These are phyloP conservation scores for Anableps anableps DNA, from an alignment of 2,797 vertebrate species.

Conservation along the genomic window DNA sequence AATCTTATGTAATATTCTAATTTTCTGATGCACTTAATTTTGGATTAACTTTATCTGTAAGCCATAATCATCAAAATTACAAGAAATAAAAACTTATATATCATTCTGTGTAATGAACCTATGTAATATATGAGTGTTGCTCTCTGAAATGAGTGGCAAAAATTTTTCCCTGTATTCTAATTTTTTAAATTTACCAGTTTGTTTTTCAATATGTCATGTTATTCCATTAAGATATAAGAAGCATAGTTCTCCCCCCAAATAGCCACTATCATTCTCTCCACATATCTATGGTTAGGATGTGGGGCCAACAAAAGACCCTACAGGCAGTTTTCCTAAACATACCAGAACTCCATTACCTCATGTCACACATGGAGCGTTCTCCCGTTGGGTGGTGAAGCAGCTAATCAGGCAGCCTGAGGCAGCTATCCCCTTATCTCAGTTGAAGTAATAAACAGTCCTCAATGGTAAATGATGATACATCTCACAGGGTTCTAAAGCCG, in stretches of 20 bases:
- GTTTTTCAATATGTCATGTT: background rate
- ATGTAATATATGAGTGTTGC: background rate
- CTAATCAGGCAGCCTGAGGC: constrained; percentile 17
- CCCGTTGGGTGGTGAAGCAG: background rate
- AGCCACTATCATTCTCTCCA: background rate
- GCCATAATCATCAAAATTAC: background rate
- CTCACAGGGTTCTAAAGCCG: constrained; percentile 26
- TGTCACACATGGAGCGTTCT: constrained; percentile 1
- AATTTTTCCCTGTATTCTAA: background rate
- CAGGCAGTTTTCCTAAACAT: background rate
- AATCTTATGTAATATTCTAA: background rate
- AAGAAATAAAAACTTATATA: background rate
- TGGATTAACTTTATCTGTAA: background rate
- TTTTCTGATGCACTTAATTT: background rate
- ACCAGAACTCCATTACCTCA: constrained; percentile 5
- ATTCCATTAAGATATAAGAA: background rate
- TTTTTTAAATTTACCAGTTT: background rate
- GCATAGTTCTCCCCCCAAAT: background rate
- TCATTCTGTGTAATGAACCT: background rate
- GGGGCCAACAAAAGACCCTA: constrained; percentile 5
- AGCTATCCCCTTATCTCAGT: constrained; percentile 28
- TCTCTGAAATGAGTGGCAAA: background rate
- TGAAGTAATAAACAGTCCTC: constrained; percentile 52
- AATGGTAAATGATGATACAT: constrained; percentile 40
- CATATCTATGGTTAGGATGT: background rate